phyloP scores from a whole-genome alignment of 2,888 invertebrate genomes.

The Drosophila seclusa region DNA sequence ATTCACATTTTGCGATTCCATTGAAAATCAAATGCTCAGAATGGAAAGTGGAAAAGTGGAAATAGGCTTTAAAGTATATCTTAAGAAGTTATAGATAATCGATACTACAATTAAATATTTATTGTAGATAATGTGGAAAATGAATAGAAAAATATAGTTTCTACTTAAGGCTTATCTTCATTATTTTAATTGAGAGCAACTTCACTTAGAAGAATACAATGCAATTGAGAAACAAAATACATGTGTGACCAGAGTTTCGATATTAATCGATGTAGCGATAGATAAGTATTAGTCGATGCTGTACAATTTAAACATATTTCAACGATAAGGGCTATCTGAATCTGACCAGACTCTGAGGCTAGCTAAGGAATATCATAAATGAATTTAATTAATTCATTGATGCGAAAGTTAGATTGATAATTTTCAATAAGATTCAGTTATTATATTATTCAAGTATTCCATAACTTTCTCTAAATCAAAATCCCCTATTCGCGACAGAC shows the following conservation, averaged over 20 bases:
- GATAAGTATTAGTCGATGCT: too few relatives aligned
- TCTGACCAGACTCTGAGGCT: background rate
- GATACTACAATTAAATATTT: background rate
- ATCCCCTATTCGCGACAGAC: background rate
- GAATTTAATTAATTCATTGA: background rate
- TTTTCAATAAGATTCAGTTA: background rate
- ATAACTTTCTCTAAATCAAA: background rate
- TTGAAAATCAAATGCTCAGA: background rate
- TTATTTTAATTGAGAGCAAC: too few relatives aligned
- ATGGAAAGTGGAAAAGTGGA: background rate
- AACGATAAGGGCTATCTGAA: background rate
- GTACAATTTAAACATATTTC: too few relatives aligned
- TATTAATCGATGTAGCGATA: too few relatives aligned
- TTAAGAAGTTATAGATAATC: background rate
- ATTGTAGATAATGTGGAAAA: too few relatives aligned
- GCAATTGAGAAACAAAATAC: too few relatives aligned
- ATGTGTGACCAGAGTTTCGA: too few relatives aligned
- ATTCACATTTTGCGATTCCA: background rate
- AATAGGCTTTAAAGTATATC: background rate
- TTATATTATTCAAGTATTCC: background rate
- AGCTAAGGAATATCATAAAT: background rate
- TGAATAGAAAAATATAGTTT: too few relatives aligned
- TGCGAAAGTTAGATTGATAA: background rate
- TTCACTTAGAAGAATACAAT: too few relatives aligned
- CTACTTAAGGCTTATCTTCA: too few relatives aligned